A percentile compares a stretch with the other conserved stretches of the same genome.
Evolutionary conservation across 1,140 invertebrate species (phyloP).

Genomic region (Drosophila repletoides): DNA sequence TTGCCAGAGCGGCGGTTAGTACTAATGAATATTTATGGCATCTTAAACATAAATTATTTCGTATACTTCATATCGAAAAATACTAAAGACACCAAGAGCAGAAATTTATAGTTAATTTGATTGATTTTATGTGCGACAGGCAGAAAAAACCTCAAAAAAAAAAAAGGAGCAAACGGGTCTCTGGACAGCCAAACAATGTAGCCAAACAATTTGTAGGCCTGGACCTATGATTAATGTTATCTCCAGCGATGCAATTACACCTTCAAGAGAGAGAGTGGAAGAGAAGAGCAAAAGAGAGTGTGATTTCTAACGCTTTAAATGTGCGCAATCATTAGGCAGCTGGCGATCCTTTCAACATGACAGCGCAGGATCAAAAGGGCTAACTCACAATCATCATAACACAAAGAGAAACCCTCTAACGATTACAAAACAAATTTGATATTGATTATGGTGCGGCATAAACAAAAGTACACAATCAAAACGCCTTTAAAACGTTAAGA

Average conservation of each 20-base stretch:
- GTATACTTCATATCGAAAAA: constrained; percentile 61
- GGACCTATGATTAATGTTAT: constrained; percentile 60
- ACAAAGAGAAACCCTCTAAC: constrained; percentile 33
- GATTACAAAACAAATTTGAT: constrained; percentile 77
- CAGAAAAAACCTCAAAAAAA: constrained; percentile 3
- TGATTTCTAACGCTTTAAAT: constrained; percentile 70
- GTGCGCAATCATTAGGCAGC: constrained; percentile 77
- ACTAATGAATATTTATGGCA: constrained; percentile 78
- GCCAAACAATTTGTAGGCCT: constrained; percentile 63
- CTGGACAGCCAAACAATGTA: constrained; percentile 45
- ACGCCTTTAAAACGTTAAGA: constrained; percentile 55
- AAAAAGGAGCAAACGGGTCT: constrained; percentile 1
- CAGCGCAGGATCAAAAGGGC: constrained; percentile 77
- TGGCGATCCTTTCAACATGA: constrained; percentile 78
- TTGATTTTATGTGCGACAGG: constrained; percentile 62
- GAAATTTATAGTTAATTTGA: constrained; percentile 77
- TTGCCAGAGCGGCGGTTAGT: constrained; percentile 27
- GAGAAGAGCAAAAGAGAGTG: constrained; percentile 32
- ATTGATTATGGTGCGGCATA: constrained; percentile 76
- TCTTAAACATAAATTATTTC: constrained; percentile 74
- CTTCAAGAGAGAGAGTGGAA: not conserved
- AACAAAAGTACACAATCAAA: constrained; percentile 74
- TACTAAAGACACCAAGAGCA: constrained; percentile 41
- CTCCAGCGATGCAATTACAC: not conserved
- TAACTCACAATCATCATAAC: constrained; percentile 5